Conservation (phyloP, 2,888 invertebrate genomes). For the Meta bourneti region DNA sequence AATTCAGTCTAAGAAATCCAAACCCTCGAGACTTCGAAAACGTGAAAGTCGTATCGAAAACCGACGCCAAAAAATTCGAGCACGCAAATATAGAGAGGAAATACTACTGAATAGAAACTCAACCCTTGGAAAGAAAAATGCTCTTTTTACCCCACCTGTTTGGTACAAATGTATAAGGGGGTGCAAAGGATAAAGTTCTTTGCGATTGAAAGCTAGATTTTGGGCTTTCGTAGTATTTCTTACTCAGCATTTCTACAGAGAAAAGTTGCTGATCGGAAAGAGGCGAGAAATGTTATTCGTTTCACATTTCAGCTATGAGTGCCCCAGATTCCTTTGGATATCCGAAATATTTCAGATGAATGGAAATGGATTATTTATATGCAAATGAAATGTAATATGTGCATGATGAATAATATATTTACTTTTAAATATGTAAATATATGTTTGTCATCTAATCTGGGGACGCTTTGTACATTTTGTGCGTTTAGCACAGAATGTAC, state of each 20-base stretch:
- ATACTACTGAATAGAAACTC: constrained; percentile 19
- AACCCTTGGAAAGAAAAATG: constrained; percentile 6
- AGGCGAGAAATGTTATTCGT: background rate
- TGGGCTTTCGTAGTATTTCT: constrained; percentile 16
- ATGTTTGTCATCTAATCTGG: too few species aligned
- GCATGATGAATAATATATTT: too few species aligned
- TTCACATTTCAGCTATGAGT: background rate
- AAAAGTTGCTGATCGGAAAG: constrained; percentile 15
- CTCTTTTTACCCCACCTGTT: constrained; percentile 17
- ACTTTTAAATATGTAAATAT: too few species aligned
- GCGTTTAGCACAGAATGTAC: too few species aligned
- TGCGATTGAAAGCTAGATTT: background rate
- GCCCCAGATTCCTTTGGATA: too few species aligned
- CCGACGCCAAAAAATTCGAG: constrained; percentile 22
- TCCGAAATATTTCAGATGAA: too few species aligned
- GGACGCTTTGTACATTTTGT: too few species aligned
- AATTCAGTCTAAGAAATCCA: constrained; percentile 11
- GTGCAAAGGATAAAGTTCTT: constrained; percentile 40
- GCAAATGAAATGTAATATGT: too few species aligned
- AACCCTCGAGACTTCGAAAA: constrained; percentile 25
- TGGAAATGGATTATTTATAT: too few species aligned
- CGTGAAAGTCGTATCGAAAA: constrained; percentile 22
- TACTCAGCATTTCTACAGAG: constrained; percentile 34
- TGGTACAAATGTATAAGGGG: constrained; percentile 31
- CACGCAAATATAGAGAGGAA: constrained; percentile 47